Conservation (phyloP, 2,888 invertebrate species). For the Cynaeus angustus region DNA sequence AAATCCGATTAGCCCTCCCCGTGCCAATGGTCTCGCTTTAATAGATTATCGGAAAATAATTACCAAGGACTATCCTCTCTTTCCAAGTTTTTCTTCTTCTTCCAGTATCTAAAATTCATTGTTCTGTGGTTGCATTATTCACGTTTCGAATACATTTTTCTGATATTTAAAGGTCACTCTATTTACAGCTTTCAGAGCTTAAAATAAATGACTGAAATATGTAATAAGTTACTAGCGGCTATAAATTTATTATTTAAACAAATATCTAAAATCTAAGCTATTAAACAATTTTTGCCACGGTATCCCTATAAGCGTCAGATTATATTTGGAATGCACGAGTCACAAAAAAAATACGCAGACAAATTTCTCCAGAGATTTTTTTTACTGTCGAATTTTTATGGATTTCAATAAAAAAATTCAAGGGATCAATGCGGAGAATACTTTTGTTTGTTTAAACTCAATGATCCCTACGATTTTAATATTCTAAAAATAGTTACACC, state of each 20-base stretch:
- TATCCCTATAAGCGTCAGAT: no score
- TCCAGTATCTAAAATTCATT: slow-evolving; percentile 25
- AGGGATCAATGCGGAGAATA: no score
- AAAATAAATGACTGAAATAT: no score
- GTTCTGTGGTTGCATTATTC: slow-evolving; percentile 13
- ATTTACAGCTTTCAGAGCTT: slow-evolving; percentile 10
- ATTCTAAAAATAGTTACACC: slow-evolving; percentile 17
- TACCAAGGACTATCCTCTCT: slow-evolving; percentile 10
- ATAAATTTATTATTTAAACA: no score
- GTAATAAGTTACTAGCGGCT: no score
- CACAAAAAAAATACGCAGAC: not conserved
- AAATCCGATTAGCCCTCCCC: slow-evolving; percentile 17
- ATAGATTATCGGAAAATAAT: slow-evolving; percentile 48
- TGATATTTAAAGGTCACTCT: slow-evolving; percentile 32
- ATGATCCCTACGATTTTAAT: not conserved
- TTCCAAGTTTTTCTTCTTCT: slow-evolving; percentile 3
- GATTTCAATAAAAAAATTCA: not conserved
- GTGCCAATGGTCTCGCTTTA: slow-evolving; percentile 7
- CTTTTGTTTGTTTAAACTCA: no score
- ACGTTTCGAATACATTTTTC: slow-evolving; percentile 8
- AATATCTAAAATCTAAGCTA: no score
- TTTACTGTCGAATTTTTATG: not conserved
- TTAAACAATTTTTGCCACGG: no score
- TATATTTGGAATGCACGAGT: no score
- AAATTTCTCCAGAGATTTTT: slow-evolving; percentile 3